phyloP scores from a whole-genome alignment of 2,113 vertebrate species.

The Hemibates koningsi region DNA sequence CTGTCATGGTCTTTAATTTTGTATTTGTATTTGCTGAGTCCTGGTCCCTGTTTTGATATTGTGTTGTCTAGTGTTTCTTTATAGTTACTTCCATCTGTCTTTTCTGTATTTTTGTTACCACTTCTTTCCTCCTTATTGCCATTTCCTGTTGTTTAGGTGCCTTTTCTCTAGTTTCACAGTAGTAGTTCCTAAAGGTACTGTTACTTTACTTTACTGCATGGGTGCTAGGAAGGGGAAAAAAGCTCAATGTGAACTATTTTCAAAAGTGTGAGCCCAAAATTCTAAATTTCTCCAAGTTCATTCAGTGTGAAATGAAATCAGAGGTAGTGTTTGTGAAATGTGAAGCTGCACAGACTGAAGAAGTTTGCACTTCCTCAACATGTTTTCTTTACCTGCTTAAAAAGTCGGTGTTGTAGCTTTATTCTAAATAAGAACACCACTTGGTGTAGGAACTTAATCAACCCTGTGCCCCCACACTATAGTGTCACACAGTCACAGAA shows the following conservation, averaged over 20 bases:
- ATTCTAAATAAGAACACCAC: neutral
- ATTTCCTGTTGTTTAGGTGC: neutral
- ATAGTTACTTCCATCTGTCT: neutral
- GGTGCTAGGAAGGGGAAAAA: neutral
- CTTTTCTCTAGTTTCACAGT: neutral
- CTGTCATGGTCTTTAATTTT: neutral
- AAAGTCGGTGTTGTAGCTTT: neutral
- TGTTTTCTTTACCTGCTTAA: neutral
- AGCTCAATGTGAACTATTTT: neutral
- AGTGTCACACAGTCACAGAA: neutral
- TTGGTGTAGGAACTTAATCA: neutral
- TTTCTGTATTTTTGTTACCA: neutral
- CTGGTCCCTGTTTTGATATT: neutral
- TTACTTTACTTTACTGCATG: neutral
- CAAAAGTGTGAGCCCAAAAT: neutral
- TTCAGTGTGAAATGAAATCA: neutral
- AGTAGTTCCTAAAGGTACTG: neutral
- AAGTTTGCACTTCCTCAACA: neutral
- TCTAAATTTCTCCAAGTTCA: neutral
- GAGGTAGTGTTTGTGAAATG: neutral
- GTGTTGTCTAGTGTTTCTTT: neutral
- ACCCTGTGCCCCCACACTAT: neutral
- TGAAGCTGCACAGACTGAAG: neutral
- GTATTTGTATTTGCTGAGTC: neutral
- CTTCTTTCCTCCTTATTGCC: neutral